These are phyloP conservation scores for Prunella fulvescens DNA, from an alignment of 2,113 vertebrate species.

Conservation along the genomic window DNA sequence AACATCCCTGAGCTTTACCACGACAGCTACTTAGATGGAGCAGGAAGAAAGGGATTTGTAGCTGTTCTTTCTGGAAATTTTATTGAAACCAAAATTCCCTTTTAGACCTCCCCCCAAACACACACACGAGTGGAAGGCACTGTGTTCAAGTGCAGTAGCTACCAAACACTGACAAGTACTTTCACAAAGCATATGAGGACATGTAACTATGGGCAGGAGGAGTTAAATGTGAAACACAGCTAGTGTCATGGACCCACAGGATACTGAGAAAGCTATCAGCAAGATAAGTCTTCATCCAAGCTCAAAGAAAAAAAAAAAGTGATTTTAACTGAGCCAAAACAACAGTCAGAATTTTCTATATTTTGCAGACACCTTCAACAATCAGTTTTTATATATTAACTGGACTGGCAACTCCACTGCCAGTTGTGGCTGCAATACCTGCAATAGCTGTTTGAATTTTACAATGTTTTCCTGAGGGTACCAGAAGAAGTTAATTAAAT, in stretches of 20 bases:
- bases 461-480: neutral
- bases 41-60: neutral
- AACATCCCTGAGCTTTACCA: neutral
- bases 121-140: neutral
- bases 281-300: neutral
- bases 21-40: neutral
- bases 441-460: neutral
- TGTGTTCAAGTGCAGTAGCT: neutral
- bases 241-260: too few relatives aligned
- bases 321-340: neutral
- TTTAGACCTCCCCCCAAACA: neutral
- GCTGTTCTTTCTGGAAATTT: neutral
- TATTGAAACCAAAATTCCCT: neutral
- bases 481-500: neutral
- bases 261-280: neutral
- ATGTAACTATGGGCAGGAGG: neutral
- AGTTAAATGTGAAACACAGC: neutral
- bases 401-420: neutral
- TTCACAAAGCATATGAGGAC: neutral
- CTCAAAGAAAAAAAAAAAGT: neutral
- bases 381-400: neutral
- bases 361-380: neutral
- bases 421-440: neutral
- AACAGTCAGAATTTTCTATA: neutral
- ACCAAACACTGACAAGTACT: too few relatives aligned